A percentile compares a stretch with the other conserved stretches of the same genome.
Conservation (phyloP, 1,140 invertebrate species). For the Maconellicoccus hirsutus region DNA sequence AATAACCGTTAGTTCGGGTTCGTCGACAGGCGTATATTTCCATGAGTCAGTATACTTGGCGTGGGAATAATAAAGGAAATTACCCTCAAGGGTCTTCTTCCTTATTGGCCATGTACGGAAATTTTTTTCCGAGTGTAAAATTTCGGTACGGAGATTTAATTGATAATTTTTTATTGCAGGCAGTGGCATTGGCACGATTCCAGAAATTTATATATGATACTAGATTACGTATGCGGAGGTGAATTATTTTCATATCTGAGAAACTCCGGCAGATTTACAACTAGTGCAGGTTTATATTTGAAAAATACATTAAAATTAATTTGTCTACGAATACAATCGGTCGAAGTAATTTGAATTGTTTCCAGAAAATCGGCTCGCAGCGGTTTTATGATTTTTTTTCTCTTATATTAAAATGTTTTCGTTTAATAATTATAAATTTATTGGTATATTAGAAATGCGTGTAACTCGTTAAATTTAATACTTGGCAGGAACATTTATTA, state of each 20-base stretch:
- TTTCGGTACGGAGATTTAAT: not conserved
- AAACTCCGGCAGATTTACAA: slow-evolving; percentile 79
- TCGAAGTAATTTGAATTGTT: not conserved
- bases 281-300: slow-evolving; percentile 52
- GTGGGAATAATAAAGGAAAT: not conserved
- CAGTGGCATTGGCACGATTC: slow-evolving; percentile 81
- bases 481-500: not conserved
- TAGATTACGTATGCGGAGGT: slow-evolving; percentile 89
- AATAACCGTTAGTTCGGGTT: not conserved
- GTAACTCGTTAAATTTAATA: not conserved
- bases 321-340: no score
- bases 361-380: not conserved
- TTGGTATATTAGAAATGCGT: not conserved
- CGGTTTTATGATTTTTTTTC: not conserved
- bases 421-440: not conserved
- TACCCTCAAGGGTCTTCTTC: not conserved
- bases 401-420: not conserved
- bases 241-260: slow-evolving; percentile 91
- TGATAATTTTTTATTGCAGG: slow-evolving; percentile 43
- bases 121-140: no score
- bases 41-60: not conserved
- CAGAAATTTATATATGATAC: slow-evolving; percentile 80
- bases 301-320: no score
- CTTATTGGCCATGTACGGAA: no score
- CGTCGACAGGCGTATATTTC: not conserved